A percentile compares a stretch with the other conserved stretches of the same genome.
These are phyloP conservation scores for Crax fasciolata DNA, from an alignment of 2,797 vertebrate species.

Conservation along the genomic window DNA sequence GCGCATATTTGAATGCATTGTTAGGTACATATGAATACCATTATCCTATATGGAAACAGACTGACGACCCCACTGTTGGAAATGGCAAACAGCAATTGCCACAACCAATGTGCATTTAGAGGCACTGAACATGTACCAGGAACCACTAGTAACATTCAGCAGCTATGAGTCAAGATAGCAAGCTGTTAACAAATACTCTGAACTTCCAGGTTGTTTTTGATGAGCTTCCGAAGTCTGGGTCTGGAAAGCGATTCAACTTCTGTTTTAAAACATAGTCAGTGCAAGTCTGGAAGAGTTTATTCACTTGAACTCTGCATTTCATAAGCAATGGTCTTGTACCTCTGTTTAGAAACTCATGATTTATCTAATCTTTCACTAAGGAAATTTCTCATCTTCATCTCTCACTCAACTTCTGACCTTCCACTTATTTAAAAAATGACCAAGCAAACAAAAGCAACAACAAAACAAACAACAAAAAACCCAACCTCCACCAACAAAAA, in stretches of 20 bases:
- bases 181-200: not conserved
- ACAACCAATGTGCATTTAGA: not conserved
- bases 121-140: not conserved
- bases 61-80: not conserved
- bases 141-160: not conserved
- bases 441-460: not conserved
- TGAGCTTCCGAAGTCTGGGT: not conserved
- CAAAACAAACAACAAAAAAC: not conserved
- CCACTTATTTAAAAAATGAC: not conserved
- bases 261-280: not conserved
- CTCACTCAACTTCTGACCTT: not conserved
- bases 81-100: not conserved
- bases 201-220: not conserved
- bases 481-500: not conserved
- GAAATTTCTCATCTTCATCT: not conserved
- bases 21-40: not conserved
- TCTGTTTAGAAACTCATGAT: not conserved
- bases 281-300: not conserved
- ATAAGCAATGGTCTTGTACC: not conserved
- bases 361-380: not conserved
- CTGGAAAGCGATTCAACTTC: not conserved
- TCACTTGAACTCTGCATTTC: not conserved
- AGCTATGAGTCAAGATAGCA: not conserved
- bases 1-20: not conserved
- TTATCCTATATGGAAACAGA: not conserved